Evolutionary conservation across 2,113 vertebrate genomes (phyloP).

Genomic region (Elaphurus davidianus): DNA sequence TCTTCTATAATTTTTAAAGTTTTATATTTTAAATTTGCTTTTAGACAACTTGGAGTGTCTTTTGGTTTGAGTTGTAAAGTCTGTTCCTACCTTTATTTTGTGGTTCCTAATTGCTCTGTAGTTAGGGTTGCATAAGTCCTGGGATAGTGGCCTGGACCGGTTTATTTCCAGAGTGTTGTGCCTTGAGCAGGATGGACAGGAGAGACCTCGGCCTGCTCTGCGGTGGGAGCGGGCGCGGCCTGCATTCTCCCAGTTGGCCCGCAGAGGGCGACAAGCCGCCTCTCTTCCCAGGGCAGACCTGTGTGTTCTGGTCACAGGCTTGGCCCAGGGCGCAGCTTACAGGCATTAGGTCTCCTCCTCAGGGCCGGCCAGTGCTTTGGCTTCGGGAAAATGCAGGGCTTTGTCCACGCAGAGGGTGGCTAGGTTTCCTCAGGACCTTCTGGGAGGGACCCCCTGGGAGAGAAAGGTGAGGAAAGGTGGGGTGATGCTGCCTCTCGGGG

Average conservation of each 20-base stretch:
- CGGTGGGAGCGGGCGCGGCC: neutral
- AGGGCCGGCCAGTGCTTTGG: neutral
- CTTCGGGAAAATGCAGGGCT: neutral
- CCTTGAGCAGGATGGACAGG: neutral
- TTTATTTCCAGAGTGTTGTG: neutral
- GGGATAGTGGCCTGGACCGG: rapidly evolving
- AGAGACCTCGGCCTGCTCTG: neutral
- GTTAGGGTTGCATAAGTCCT: neutral
- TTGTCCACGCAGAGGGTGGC: neutral
- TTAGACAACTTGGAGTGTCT: neutral
- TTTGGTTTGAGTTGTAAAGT: neutral
- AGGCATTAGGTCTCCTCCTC: neutral
- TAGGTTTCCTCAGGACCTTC: neutral
- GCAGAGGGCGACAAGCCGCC: neutral
- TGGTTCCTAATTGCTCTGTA: neutral
- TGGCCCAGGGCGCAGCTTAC: neutral
- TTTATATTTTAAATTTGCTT: neutral
- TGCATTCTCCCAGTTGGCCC: neutral
- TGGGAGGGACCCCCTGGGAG: neutral
- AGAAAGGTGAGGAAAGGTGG: neutral
- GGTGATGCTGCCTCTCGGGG: neutral
- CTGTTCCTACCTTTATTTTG: neutral
- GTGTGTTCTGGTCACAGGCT: neutral
- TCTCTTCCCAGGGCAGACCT: rapidly evolving
- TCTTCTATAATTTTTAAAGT: neutral